Percentiles rank a stretch among this genome's conserved stretches.
Conservation (phyloP, 2,113 vertebrate species). For the Otus sunia region DNA sequence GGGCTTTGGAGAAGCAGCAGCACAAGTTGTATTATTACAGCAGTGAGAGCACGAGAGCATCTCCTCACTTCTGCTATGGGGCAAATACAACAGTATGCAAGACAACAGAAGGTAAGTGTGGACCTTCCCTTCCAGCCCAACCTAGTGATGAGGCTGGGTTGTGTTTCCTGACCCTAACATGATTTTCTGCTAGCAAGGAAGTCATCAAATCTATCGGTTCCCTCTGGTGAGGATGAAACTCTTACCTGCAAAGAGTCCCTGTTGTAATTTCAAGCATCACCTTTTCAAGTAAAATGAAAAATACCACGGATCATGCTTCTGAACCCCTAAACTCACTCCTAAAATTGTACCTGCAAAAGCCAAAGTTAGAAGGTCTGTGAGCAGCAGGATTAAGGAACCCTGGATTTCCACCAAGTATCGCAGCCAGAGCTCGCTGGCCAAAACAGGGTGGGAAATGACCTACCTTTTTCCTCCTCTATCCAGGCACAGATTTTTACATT, state of each 20-base stretch:
- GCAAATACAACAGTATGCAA: accelerated
- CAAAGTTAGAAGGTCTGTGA: neutral
- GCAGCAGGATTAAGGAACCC: neutral
- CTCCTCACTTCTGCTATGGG: neutral
- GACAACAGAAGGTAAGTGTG: neutral
- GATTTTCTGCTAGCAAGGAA: neutral
- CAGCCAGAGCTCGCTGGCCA: neutral
- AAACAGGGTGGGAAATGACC: neutral
- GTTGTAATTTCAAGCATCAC: neutral
- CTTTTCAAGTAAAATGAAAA: neutral
- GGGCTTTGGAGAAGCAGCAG: neutral
- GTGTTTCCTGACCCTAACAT: neutral
- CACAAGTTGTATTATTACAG: neutral
- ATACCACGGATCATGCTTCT: accelerated
- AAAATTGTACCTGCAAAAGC: neutral
- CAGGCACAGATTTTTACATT: neutral
- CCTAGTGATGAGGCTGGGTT: neutral
- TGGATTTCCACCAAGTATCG: neutral
- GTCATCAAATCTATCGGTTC: neutral
- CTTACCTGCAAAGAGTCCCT: neutral
- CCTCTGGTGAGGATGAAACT: neutral
- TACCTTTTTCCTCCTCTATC: neutral
- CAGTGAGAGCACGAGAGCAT: accelerated
- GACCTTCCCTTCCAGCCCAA: neutral
- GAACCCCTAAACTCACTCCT: neutral